Base-by-base conservation (phyloP, 2,888 invertebrate species). In the Chloromyia formosa region DNA sequence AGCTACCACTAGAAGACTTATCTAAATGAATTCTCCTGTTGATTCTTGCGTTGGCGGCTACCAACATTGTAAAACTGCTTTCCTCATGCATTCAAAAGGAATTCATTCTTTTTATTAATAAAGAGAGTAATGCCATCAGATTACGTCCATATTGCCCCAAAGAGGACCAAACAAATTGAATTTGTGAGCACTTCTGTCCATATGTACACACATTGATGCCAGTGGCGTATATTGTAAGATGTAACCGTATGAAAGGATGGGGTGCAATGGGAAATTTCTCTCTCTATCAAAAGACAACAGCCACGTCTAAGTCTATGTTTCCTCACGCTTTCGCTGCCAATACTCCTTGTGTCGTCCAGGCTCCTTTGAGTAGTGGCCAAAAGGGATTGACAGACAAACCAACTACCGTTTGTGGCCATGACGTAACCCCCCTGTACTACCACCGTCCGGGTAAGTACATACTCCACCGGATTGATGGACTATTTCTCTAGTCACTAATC, bases 401-500 rank as follows among this genome's bases (percentile, higher is more conserved):
- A 7, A 35, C 27, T 7, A 2, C 3, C 27, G 27, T 35, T 35
- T 35, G 27, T 35, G 27, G 27, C 27, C 27, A 35, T 35, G 27
- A 35, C 27, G 45, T 20, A 35, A 49, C 18, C 18, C 10, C 56
- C 56, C 22, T 5, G 16, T 7, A 20, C 56, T 18, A 5, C 45
- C 42, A 35, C 42, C 10, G 42, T 40, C 18, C 10, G 16, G 7
- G 62, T 23, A 62, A 49, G 66, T 20, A 66, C 58, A 56, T 35
- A 56, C 27, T 35, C 27, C 27, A 35, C 35, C 40, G 56, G 71
- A 71, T 71, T 71, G 71, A 71, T 71, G 58, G 56, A 58, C 40
- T 58, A 58, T 56, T 58, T 71, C 71, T 71, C 71, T 40, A 71
- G 71, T 71, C 71, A 71, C 71, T 71, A 71, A 71, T 71, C 71